Conservation (phyloP, 2,797 vertebrate genomes). For the Arnoldichthys spilopterus region DNA sequence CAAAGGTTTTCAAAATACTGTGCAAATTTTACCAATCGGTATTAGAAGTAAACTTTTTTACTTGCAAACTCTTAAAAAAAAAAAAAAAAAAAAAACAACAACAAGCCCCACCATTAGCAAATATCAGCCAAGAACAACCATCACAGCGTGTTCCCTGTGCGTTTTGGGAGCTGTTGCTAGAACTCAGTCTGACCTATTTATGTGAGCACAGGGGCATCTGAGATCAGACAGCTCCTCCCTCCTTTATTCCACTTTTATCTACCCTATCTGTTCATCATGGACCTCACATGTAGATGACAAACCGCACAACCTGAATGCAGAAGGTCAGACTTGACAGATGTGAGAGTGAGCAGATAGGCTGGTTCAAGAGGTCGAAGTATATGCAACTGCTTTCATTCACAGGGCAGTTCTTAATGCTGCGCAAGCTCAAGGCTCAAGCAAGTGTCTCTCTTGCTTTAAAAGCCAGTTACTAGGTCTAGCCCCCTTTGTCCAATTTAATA, state of each 20-base stretch:
- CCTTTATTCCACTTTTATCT: background rate
- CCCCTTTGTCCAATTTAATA: background rate
- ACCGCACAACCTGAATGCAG: background rate
- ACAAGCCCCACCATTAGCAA: background rate
- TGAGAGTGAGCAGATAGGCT: background rate
- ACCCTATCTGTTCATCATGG: background rate
- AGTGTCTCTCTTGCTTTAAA: background rate
- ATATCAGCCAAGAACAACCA: background rate
- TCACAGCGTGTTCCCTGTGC: slow-evolving; percentile 24
- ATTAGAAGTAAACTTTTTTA: background rate
- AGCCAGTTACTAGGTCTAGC: background rate
- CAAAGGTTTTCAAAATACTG: background rate
- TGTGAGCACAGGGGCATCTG: slow-evolving; percentile 2
- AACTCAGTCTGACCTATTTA: slow-evolving; percentile 42
- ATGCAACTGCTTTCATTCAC: background rate
- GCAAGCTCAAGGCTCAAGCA: background rate
- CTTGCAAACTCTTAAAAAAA: background rate
- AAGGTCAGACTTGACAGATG: slow-evolving; percentile 4
- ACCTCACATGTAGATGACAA: background rate
- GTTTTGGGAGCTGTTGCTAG: background rate
- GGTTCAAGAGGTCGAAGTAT: background rate
- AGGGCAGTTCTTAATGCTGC: too few relatives aligned
- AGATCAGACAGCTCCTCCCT: slow-evolving; percentile 8
- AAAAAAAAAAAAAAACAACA: too few relatives aligned
- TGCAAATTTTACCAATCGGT: background rate